Conservation (phyloP, 2,888 invertebrate species). For the Thelaira solivaga region DNA sequence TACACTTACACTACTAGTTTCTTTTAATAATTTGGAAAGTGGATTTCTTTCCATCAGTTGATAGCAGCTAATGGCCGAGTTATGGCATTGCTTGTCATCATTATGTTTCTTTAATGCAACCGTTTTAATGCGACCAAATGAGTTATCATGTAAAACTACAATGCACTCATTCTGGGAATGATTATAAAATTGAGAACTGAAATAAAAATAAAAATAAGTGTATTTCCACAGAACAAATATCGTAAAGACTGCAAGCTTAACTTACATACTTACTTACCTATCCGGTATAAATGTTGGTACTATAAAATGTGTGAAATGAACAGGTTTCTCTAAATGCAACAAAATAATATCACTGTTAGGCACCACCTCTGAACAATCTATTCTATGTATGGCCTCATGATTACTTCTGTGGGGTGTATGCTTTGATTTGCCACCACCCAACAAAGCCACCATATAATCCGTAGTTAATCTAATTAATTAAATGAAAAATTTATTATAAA, state of each 20-base stretch:
- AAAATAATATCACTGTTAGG: constrained; percentile 81
- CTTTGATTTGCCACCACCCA: constrained; percentile 83
- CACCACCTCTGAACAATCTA: constrained; percentile 80
- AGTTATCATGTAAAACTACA: constrained; percentile 80
- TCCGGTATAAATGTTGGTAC: constrained; percentile 81
- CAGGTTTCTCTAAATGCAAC: constrained; percentile 81
- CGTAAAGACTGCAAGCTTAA: too few relatives aligned
- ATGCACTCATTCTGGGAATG: constrained; percentile 79
- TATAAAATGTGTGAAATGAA: constrained; percentile 81
- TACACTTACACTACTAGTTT: constrained; percentile 66
- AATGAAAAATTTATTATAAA: not conserved
- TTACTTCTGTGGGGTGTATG: constrained; percentile 80
- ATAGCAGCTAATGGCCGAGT: constrained; percentile 67
- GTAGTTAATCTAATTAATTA: constrained; percentile 77
- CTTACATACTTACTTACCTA: constrained; percentile 74
- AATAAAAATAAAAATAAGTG: too few relatives aligned
- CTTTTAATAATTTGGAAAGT: constrained; percentile 64
- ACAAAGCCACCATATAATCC: constrained; percentile 81
- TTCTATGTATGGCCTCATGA: constrained; percentile 83
- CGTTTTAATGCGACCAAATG: constrained; percentile 78
- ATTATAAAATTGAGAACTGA: constrained; percentile 11
- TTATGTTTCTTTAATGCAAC: constrained; percentile 75
- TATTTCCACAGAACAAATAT: too few relatives aligned
- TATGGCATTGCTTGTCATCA: constrained; percentile 65
- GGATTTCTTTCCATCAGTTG: constrained; percentile 69